Percentiles rank a stretch among this genome's conserved stretches.
Conservation (phyloP, 2,113 vertebrate species). For the Nerophis lumbriciformis region DNA sequence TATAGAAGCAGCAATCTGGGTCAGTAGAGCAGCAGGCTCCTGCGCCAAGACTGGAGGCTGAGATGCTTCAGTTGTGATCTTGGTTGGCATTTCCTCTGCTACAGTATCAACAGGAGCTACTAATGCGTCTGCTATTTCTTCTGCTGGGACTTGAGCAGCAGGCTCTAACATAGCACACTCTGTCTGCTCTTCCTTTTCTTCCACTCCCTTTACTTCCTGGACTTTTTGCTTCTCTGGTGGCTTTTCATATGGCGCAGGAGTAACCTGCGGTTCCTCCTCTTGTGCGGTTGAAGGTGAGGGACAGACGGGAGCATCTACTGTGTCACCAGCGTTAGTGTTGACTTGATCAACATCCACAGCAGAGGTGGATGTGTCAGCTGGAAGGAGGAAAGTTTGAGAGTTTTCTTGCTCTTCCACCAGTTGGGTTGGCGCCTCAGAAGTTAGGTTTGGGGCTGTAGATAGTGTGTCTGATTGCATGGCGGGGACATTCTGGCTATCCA, state of each 20-base stretch:
- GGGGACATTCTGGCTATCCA: constrained; percentile 23
- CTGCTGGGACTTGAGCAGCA: constrained; percentile 11
- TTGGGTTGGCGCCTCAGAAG: constrained; percentile 25
- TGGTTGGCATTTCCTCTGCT: constrained; percentile 40
- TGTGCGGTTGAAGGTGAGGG: constrained; percentile 56
- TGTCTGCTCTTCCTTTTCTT: constrained; percentile 27
- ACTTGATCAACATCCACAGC: constrained; percentile 25
- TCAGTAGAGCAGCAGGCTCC: constrained; percentile 40
- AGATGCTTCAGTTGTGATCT: constrained; percentile 58
- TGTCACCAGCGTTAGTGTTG: constrained; percentile 36
- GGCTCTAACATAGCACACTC: constrained; percentile 10
- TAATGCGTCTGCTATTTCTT: too few species aligned
- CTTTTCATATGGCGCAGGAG: constrained; percentile 18
- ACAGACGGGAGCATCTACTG: constrained; percentile 58
- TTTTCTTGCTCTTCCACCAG: constrained; percentile 36
- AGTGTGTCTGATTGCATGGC: constrained; percentile 32
- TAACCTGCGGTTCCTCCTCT: constrained; percentile 43
- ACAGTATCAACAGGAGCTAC: background rate
- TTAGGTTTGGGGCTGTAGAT: constrained; percentile 25
- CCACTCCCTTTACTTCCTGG: constrained; percentile 24
- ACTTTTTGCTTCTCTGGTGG: constrained; percentile 47
- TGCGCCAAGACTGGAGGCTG: constrained; percentile 34
- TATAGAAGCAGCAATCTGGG: constrained; percentile 13
- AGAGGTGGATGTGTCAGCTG: constrained; percentile 21
- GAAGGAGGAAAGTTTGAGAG: constrained; percentile 50